Evolutionary conservation across 2,888 invertebrate genomes (phyloP).

Genomic region (Atethmia centrago): DNA sequence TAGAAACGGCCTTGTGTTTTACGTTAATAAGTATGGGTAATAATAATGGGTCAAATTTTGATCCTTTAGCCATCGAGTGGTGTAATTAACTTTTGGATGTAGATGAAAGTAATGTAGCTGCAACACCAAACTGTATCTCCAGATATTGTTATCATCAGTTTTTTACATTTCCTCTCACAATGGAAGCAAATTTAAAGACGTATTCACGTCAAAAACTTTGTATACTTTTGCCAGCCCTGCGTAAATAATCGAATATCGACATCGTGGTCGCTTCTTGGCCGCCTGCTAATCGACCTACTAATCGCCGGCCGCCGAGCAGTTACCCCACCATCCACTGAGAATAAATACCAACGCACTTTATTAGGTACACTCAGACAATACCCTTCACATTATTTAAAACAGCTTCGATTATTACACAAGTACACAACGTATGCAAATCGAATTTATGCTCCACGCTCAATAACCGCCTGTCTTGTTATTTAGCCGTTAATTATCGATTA

Average conservation of each 20-base stretch:
- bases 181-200: no score
- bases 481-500: conserved; percentile 38
- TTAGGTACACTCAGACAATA: conserved; percentile 40
- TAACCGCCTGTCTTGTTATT: conserved; percentile 42
- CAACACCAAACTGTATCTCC: no score
- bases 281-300: conserved; percentile 87
- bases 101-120: no score
- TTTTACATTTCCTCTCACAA: no score
- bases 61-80: no score
- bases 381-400: conserved; percentile 34
- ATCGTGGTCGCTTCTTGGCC: conserved; percentile 78
- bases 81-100: no score
- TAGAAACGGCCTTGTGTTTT: no score
- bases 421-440: conserved; percentile 25
- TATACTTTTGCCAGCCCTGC: conserved; percentile 74
- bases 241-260: conserved; percentile 78
- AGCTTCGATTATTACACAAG: conserved; percentile 35
- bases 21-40: no score
- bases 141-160: no score
- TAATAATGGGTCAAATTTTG: no score
- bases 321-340: conserved; percentile 65
- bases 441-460: conserved; percentile 8
- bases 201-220: no score
- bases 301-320: conserved; percentile 73
- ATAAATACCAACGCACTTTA: conserved; percentile 66